Evolutionary conservation across 2,797 vertebrate species (phyloP).

Genomic region (Eulemur coronatus): DNA sequence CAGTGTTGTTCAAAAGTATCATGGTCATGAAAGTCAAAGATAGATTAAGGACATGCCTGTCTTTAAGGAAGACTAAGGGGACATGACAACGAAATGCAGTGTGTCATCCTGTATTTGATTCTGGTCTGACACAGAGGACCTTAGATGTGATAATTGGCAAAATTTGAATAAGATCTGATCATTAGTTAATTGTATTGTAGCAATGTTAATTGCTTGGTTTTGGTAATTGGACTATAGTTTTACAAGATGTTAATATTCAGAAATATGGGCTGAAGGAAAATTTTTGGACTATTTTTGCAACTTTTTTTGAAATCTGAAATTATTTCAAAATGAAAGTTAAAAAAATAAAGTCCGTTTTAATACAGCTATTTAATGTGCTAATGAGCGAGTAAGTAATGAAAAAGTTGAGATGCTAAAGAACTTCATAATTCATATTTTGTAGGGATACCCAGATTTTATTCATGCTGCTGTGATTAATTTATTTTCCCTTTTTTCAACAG

Average conservation of each 20-base stretch:
- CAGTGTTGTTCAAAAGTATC: not conserved
- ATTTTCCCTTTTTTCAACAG: slow-evolving; percentile 84
- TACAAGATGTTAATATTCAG: slow-evolving; percentile 10
- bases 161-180: not conserved
- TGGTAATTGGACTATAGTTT: not conserved
- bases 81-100: not conserved
- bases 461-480: slow-evolving; percentile 50
- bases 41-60: not conserved
- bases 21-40: not conserved
- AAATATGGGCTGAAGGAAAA: not conserved
- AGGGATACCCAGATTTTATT: slow-evolving; percentile 26
- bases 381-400: slow-evolving; percentile 22
- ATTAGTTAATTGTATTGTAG: not conserved
- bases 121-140: not conserved
- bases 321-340: slow-evolving; percentile 48
- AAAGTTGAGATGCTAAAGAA: not conserved
- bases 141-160: not conserved
- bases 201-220: not conserved
- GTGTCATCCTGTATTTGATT: not conserved
- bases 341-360: not conserved
- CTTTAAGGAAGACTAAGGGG: slow-evolving; percentile 24
- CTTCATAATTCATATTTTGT: slow-evolving; percentile 9
- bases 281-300: slow-evolving; percentile 14
- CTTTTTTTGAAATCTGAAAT: slow-evolving; percentile 33
- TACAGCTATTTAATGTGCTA: not conserved